Percentiles rank a stretch among this genome's conserved stretches.
Evolutionary conservation across 1,140 invertebrate species (phyloP).

Genomic region (Heterodera schachtii): DNA sequence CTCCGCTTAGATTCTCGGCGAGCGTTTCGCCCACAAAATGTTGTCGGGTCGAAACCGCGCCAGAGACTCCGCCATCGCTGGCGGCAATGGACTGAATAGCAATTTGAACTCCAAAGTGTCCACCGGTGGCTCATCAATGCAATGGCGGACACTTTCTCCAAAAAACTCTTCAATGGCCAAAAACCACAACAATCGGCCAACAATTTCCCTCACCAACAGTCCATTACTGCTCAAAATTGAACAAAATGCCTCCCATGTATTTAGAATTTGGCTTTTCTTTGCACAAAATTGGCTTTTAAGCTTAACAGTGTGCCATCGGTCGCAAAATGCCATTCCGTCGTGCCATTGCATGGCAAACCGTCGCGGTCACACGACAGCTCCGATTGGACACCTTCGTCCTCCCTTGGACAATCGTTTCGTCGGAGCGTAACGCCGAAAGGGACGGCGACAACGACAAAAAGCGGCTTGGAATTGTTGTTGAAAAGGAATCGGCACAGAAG

Average conservation of each 20-base stretch:
- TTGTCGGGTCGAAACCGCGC: constrained; percentile 4
- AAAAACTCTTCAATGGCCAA: constrained; percentile 4
- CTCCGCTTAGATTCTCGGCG: constrained; percentile 28
- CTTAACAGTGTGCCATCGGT: background rate
- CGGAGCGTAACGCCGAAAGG: background rate
- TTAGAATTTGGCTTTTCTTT: background rate
- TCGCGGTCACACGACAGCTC: background rate
- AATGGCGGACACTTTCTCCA: constrained; percentile 16
- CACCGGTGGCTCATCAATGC: constrained; percentile 7
- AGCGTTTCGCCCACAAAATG: constrained; percentile 22
- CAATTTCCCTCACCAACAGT: background rate
- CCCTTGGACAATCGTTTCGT: background rate
- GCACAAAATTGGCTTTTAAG: background rate
- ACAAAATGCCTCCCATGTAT: background rate
- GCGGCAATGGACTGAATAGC: background rate
- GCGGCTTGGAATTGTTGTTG: background rate
- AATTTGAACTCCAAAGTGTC: constrained; percentile 21
- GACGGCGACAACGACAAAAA: background rate
- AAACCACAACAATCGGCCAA: background rate
- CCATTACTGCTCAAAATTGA: constrained; percentile 25
- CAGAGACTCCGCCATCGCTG: constrained; percentile 1
- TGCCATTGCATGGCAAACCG: background rate
- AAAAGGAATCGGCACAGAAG: background rate
- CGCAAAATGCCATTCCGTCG: background rate
- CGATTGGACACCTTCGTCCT: too few relatives aligned